Conservation (phyloP, 2,888 invertebrate species). For the Acrocyrtus sp. region DNA sequence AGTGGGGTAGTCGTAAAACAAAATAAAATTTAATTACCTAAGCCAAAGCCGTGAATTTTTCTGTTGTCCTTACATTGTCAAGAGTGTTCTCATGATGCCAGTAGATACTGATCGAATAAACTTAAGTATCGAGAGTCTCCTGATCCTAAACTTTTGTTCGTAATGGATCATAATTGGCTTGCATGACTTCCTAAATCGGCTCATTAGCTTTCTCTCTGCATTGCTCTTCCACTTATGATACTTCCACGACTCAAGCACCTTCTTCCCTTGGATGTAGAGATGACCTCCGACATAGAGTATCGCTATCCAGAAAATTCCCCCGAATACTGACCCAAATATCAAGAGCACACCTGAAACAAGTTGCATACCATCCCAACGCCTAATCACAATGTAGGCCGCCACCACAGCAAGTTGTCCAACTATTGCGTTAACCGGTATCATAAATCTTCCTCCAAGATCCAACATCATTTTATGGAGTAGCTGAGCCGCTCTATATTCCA, state of each 20-base stretch:
- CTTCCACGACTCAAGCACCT: not conserved
- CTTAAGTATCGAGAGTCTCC: not conserved
- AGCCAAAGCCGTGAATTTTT: too few species aligned
- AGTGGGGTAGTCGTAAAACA: too few species aligned
- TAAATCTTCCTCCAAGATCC: not conserved
- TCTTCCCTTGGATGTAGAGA: not conserved
- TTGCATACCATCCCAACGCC: not conserved
- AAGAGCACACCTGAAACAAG: not conserved
- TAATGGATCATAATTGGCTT: not conserved
- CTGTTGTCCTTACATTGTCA: too few species aligned
- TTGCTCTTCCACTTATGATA: not conserved
- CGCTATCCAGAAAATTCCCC: not conserved
- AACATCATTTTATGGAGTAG: not conserved
- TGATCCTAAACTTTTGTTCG: not conserved
- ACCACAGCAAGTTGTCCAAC: not conserved
- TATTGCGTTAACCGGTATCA: slow-evolving; percentile 6
- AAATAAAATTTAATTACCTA: too few species aligned
- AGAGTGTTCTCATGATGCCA: not conserved
- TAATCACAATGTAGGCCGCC: not conserved
- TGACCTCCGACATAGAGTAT: not conserved
- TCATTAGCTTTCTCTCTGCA: not conserved
- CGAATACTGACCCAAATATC: not conserved
- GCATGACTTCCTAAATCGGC: not conserved
- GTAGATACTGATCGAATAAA: not conserved
- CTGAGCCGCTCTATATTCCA: slow-evolving; percentile 6